A percentile compares a stretch with the other conserved stretches of the same genome.
Conservation (phyloP, 2,113 vertebrate species). For the Synodontis membranacea region DNA sequence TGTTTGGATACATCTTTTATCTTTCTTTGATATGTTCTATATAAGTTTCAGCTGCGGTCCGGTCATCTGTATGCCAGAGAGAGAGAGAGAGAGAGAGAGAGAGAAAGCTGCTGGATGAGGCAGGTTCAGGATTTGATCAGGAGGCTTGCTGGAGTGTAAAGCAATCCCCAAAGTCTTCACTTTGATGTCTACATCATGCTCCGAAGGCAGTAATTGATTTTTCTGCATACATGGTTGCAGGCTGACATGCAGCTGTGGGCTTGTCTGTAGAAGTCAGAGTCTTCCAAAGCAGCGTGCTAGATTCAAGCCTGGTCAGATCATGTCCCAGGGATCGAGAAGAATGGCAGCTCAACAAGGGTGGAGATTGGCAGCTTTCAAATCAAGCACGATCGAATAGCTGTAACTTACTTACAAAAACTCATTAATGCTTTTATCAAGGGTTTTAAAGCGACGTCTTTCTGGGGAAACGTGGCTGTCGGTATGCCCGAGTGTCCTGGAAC, state of each 20-base stretch:
- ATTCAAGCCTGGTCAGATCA: not conserved
- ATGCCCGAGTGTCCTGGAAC: not conserved
- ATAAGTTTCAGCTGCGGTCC: not conserved
- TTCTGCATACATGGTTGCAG: not conserved
- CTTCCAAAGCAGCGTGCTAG: not conserved
- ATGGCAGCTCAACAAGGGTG: not conserved
- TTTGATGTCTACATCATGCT: constrained; percentile 42
- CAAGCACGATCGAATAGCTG: not conserved
- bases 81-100: not conserved
- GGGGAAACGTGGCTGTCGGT: not conserved
- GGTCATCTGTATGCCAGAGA: constrained; percentile 29
- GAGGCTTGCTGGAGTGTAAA: constrained; percentile 24
- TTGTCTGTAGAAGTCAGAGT: not conserved
- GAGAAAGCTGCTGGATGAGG: not conserved
- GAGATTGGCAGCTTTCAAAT: constrained; percentile 15
- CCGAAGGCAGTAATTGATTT: constrained; percentile 22
- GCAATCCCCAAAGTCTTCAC: not conserved
- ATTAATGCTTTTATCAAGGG: not conserved
- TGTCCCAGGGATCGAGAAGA: not conserved
- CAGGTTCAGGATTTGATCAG: not conserved
- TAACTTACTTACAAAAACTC: not conserved
- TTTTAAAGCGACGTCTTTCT: not conserved
- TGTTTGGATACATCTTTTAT: constrained; percentile 35
- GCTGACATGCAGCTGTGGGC: not conserved
- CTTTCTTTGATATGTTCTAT: constrained; percentile 36